phyloP scores from a whole-genome alignment of 2,888 invertebrate species.

The Mechanitis messenoides region DNA sequence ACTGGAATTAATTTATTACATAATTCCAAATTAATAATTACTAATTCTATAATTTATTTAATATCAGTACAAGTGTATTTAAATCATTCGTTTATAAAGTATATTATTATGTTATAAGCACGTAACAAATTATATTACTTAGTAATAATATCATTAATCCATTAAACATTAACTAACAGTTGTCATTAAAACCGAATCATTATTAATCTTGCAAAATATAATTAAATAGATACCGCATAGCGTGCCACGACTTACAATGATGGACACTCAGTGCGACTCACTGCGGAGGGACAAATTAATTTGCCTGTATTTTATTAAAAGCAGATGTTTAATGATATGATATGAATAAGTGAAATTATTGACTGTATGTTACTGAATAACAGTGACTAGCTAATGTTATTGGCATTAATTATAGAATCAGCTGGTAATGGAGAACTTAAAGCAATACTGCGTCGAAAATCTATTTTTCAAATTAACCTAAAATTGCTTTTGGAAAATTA shows the following conservation, averaged over 20 bases:
- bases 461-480: no score
- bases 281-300: conserved; percentile 29
- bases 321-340: conserved; percentile 24
- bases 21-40: no score
- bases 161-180: not conserved
- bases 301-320: conserved; percentile 24
- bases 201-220: conserved; percentile 15
- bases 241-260: conserved; percentile 29
- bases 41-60: no score
- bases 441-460: not conserved
- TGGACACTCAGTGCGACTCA: conserved; percentile 24
- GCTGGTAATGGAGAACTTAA: not conserved
- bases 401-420: no score
- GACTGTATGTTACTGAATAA: not conserved
- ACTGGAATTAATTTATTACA: no score
- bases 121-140: no score
- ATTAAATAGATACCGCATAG: conserved; percentile 30
- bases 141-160: no score
- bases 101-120: no score
- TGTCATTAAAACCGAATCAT: conserved; percentile 1
- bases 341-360: conserved; percentile 8
- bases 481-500: no score
- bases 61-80: no score
- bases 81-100: no score
- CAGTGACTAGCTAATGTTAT: no score